These are phyloP conservation scores for Xestia c-nigrum DNA, from an alignment of 2,888 invertebrate genomes.

Conservation along the genomic window DNA sequence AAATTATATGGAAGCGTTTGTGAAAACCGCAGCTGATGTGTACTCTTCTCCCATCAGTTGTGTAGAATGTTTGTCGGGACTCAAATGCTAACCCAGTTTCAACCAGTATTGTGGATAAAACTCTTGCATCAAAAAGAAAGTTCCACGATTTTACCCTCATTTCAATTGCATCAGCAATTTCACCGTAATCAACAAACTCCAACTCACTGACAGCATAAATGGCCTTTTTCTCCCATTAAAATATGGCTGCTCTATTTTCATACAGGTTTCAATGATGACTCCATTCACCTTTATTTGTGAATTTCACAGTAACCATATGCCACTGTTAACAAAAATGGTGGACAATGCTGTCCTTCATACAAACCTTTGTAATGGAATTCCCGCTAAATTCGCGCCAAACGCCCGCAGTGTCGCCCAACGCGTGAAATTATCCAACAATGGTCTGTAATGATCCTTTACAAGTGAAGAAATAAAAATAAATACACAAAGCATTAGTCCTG, in stretches of 20 bases:
- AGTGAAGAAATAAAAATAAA: constrained; percentile 86
- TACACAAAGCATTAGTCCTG: constrained; percentile 75
- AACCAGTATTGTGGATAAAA: not conserved
- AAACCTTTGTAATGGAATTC: constrained; percentile 79
- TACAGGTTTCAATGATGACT: constrained; percentile 61
- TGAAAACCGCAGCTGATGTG: not conserved
- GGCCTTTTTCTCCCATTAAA: constrained; percentile 31
- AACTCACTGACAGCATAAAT: constrained; percentile 34
- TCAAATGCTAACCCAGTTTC: not conserved
- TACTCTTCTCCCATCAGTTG: not conserved
- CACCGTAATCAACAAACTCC: constrained; percentile 27
- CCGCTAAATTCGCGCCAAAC: constrained; percentile 83
- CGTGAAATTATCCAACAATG: constrained; percentile 89
- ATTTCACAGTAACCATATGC: constrained; percentile 73
- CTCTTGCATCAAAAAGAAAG: not conserved
- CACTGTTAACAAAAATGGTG: constrained; percentile 73
- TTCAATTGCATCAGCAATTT: constrained; percentile 19
- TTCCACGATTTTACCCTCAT: not conserved
- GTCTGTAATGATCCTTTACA: constrained; percentile 87
- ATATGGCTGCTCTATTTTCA: constrained; percentile 55
- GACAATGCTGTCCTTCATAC: constrained; percentile 75
- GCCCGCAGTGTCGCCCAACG: constrained; percentile 87
- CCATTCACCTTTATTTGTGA: constrained; percentile 64
- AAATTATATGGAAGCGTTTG: not conserved
- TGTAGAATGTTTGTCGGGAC: not conserved